Percentiles rank a stretch among this genome's conserved stretches.
These are phyloP conservation scores for Thecocarcelia acutangulata DNA, from an alignment of 2,888 invertebrate species.

Conservation along the genomic window DNA sequence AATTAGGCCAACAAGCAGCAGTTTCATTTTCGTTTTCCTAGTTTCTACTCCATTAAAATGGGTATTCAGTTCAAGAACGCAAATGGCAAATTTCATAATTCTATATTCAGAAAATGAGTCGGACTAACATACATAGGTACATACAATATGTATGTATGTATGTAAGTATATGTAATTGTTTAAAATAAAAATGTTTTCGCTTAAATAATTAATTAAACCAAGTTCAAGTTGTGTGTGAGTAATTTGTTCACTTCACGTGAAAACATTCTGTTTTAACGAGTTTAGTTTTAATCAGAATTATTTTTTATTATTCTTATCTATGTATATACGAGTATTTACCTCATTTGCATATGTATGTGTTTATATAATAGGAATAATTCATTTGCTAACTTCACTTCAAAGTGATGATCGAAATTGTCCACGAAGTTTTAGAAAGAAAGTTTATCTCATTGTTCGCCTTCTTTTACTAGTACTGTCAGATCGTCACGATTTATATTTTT, in stretches of 20 bases:
- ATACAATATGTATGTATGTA: no score
- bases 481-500: no score
- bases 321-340: background rate
- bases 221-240: constrained; percentile 47
- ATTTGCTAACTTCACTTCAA: no score
- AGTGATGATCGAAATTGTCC: no score
- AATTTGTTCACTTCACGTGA: constrained; percentile 18
- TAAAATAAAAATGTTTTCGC: constrained; percentile 3
- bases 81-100: background rate
- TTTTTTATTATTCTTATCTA: background rate
- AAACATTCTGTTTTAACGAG: constrained; percentile 23
- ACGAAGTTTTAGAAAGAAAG: no score
- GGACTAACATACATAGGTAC: no score
- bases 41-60: background rate
- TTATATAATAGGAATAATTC: no score
- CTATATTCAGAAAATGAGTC: no score
- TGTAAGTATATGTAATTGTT: no score
- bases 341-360: background rate
- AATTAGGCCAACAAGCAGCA: constrained; percentile 10
- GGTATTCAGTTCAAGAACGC: background rate
- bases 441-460: no score
- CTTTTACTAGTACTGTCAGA: no score
- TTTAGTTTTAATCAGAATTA: constrained; percentile 6
- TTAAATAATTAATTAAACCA: constrained; percentile 7
- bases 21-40: constrained; percentile 36